A percentile compares a stretch with the other conserved stretches of the same genome.
Evolutionary conservation across 2,113 vertebrate species (phyloP).

Genomic region (Axis porcinus): DNA sequence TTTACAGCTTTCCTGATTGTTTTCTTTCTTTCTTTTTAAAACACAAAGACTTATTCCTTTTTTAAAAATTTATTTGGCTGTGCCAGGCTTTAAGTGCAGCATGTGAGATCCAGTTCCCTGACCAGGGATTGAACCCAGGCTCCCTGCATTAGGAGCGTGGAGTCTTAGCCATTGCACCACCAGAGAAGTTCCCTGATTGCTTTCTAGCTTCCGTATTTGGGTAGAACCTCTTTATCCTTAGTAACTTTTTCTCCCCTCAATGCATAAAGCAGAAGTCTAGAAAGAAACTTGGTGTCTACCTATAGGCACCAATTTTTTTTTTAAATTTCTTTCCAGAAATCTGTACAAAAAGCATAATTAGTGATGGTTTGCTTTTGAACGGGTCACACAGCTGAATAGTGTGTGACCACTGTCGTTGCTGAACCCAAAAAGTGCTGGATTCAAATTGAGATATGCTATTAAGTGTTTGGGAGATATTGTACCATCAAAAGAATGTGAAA

Average conservation of each 20-base stretch:
- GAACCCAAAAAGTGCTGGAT: not conserved
- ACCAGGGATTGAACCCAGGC: not conserved
- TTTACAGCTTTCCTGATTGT: not conserved
- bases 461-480: not conserved
- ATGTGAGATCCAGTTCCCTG: not conserved
- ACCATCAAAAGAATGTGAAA: not conserved
- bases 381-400: not conserved
- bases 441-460: not conserved
- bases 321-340: not conserved
- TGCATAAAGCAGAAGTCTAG: not conserved
- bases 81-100: not conserved
- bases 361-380: not conserved
- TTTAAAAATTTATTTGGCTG: not conserved
- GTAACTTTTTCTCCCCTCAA: not conserved
- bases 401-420: too few species aligned
- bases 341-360: not conserved
- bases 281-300: not conserved
- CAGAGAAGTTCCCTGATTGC: not conserved
- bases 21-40: not conserved
- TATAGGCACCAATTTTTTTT: not conserved
- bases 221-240: not conserved
- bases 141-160: not conserved
- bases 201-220: not conserved
- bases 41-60: not conserved
- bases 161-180: not conserved